phyloP scores from a whole-genome alignment of 2,113 vertebrate genomes.

The Trematocara macrostoma region DNA sequence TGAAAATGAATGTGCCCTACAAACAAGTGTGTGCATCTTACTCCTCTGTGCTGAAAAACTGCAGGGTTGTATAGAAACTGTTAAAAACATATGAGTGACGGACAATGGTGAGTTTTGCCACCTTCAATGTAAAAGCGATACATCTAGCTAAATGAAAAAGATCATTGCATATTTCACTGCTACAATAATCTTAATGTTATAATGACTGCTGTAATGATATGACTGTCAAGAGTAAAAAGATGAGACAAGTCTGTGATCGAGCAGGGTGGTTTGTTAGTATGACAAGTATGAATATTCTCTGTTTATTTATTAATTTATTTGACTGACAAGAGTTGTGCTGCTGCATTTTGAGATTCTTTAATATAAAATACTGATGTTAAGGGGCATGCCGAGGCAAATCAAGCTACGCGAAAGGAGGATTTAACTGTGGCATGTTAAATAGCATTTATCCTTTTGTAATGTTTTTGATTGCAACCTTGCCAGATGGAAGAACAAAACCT shows the following conservation, averaged over 20 bases:
- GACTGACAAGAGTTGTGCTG: neutral
- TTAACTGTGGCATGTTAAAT: neutral
- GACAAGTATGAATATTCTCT: neutral
- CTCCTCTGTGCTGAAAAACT: neutral
- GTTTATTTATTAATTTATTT: neutral
- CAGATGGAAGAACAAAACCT: neutral
- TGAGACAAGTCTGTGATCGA: neutral
- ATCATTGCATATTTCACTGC: neutral
- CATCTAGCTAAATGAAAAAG: neutral
- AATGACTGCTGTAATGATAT: neutral
- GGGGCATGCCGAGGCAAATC: neutral
- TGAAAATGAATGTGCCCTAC: neutral
- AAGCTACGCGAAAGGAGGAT: neutral
- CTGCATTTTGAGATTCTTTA: neutral
- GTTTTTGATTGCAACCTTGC: neutral
- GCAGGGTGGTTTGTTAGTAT: neutral
- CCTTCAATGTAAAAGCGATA: neutral
- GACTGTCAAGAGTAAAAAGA: neutral
- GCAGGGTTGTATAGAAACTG: neutral
- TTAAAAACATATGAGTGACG: neutral
- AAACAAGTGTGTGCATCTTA: neutral
- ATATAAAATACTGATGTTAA: neutral
- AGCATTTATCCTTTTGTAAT: neutral
- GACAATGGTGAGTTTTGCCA: neutral
- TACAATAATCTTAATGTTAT: neutral